Percentiles rank a stretch among this genome's conserved stretches.
Conservation (phyloP, 2,888 invertebrate genomes). For the Pinctada fucata region DNA sequence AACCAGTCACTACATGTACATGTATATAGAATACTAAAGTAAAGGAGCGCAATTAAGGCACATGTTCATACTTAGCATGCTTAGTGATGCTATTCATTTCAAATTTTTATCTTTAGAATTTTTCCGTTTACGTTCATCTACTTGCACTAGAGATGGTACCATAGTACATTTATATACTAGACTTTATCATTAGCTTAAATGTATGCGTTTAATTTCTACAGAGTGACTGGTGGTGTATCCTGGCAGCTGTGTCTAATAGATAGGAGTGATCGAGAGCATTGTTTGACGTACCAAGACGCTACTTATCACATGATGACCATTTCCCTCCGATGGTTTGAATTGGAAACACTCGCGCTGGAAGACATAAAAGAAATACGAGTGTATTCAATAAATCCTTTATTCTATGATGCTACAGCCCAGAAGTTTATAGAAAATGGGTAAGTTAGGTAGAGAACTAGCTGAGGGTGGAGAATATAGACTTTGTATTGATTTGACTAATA, state of each 20-base stretch:
- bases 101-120: too few relatives aligned
- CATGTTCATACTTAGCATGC: too few relatives aligned
- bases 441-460: background rate
- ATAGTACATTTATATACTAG: too few relatives aligned
- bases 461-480: background rate
- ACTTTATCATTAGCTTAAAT: too few relatives aligned
- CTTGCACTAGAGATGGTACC: too few relatives aligned
- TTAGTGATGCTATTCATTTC: too few relatives aligned
- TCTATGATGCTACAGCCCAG: slow-evolving; percentile 63
- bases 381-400: slow-evolving; percentile 70
- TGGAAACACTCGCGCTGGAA: slow-evolving; percentile 56
- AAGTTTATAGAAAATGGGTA: slow-evolving; percentile 66
- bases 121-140: too few relatives aligned
- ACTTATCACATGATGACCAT: slow-evolving; percentile 65
- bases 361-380: slow-evolving; percentile 59
- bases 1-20: too few relatives aligned
- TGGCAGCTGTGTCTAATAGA: slow-evolving; percentile 65
- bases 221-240: slow-evolving; percentile 48
- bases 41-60: too few relatives aligned
- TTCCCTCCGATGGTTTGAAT: slow-evolving; percentile 65
- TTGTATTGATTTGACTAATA: too few relatives aligned
- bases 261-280: slow-evolving; percentile 52
- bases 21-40: too few relatives aligned
- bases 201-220: background rate
- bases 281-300: slow-evolving; percentile 54